Conservation (phyloP, 2,797 vertebrate species). For the Odontamblyopus lacepedii region DNA sequence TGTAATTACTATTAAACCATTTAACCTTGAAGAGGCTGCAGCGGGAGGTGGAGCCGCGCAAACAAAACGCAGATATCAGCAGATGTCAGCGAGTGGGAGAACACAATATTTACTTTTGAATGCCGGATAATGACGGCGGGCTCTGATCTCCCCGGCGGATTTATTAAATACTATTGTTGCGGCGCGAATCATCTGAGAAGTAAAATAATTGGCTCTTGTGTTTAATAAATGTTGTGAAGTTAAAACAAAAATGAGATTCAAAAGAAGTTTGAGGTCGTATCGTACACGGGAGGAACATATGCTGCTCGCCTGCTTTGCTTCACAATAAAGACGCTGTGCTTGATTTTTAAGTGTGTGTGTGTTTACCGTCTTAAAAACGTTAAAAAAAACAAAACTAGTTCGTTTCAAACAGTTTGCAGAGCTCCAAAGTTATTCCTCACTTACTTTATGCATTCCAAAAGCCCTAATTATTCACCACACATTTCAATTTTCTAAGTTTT, state of each 20-base stretch:
- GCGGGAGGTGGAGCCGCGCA: constrained; percentile 24
- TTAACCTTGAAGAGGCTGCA: constrained; percentile 67
- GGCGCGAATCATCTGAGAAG: not conserved
- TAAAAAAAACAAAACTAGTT: too few species aligned
- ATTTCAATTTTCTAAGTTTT: too few species aligned
- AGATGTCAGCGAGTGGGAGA: constrained; percentile 42
- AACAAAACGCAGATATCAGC: constrained; percentile 37
- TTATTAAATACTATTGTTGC: constrained; percentile 3
- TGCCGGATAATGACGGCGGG: constrained; percentile 21
- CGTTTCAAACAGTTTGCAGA: too few species aligned
- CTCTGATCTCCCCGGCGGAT: not conserved
- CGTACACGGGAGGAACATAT: not conserved
- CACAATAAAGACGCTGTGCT: too few species aligned
- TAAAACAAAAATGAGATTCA: constrained; percentile 35
- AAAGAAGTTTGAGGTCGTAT: not conserved
- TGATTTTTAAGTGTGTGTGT: too few species aligned
- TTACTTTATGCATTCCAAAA: too few species aligned
- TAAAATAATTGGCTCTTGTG: not conserved
- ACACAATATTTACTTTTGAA: constrained; percentile 24
- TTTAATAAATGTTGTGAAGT: constrained; percentile 12
- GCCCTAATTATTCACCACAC: too few species aligned
- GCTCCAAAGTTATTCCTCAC: too few species aligned
- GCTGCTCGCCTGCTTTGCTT: too few species aligned
- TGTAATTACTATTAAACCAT: constrained; percentile 77
- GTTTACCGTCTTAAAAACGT: too few species aligned